Conservation (phyloP, 2,797 vertebrate species). For the Brachymystax lenok region DNA sequence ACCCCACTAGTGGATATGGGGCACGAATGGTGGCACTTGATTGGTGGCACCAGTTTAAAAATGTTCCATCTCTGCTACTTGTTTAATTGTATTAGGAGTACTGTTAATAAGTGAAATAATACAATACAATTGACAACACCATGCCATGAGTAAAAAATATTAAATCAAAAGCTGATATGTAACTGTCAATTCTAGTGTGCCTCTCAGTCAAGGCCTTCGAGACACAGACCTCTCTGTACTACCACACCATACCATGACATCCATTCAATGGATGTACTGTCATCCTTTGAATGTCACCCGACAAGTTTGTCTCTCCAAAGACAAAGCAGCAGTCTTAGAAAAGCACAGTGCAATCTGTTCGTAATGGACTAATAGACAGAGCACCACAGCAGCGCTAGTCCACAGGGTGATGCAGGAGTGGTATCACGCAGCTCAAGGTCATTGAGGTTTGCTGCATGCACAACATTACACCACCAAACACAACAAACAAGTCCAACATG, state of each 20-base stretch:
- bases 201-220: no score
- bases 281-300: not conserved
- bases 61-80: not conserved
- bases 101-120: not conserved
- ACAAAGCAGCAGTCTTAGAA: not conserved
- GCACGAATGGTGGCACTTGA: slow-evolving; percentile 56
- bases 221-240: not conserved
- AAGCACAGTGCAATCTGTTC: slow-evolving; percentile 29
- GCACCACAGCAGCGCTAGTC: slow-evolving; percentile 34
- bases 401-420: slow-evolving; percentile 42
- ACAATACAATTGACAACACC: not conserved
- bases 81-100: not conserved
- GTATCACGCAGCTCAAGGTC: slow-evolving; percentile 63
- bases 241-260: not conserved
- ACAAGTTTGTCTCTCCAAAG: not conserved
- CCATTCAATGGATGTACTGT: not conserved
- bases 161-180: not conserved
- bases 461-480: slow-evolving; percentile 52
- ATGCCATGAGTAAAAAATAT: not conserved
- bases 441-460: slow-evolving; percentile 59
- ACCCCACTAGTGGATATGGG: slow-evolving; percentile 64
- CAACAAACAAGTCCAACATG: slow-evolving; percentile 67
- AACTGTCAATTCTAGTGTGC: no score
- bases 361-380: slow-evolving; percentile 43
- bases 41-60: slow-evolving; percentile 22